Percentiles rank a stretch among this genome's conserved stretches.
Evolutionary conservation across 2,888 invertebrate genomes (phyloP).

Genomic region (Thyatira batis): DNA sequence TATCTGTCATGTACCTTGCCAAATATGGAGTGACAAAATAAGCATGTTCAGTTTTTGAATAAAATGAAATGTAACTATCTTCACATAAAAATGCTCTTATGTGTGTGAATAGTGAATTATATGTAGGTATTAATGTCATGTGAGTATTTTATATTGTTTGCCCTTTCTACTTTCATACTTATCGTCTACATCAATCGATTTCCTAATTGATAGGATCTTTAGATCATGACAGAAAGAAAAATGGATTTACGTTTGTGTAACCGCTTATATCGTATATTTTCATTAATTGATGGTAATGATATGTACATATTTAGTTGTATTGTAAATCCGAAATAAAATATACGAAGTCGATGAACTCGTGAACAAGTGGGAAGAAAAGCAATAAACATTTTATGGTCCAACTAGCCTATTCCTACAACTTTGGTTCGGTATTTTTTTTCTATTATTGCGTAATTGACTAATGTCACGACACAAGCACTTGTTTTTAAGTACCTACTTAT

Average conservation of each 20-base stretch:
- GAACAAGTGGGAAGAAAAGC: conserved; percentile 72
- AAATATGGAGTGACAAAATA: conserved; percentile 36
- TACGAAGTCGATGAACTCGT: conserved; percentile 63
- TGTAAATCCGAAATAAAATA: conserved; percentile 67
- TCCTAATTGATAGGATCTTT: not conserved
- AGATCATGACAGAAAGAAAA: conserved; percentile 10
- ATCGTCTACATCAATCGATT: not conserved
- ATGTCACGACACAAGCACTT: conserved; percentile 20
- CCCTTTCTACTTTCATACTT: not conserved
- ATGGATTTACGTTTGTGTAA: conserved; percentile 8
- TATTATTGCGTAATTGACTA: conserved; percentile 43
- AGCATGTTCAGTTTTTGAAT: not conserved
- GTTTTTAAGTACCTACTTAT: conserved; percentile 1
- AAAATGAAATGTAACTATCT: not conserved
- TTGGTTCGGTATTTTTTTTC: conserved; percentile 51
- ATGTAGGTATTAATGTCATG: too few species aligned
- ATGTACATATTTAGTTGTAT: conserved; percentile 73
- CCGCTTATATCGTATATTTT: conserved; percentile 35
- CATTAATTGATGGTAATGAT: conserved; percentile 70
- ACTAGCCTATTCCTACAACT: conserved; percentile 54
- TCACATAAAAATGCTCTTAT: not conserved
- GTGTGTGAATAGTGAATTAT: not conserved
- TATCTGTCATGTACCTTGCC: conserved; percentile 46
- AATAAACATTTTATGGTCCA: conserved; percentile 70
- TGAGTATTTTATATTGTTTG: too few species aligned